These are phyloP conservation scores for Marisa cornuarietis DNA, from an alignment of 1,140 invertebrate genomes.

Conservation along the genomic window DNA sequence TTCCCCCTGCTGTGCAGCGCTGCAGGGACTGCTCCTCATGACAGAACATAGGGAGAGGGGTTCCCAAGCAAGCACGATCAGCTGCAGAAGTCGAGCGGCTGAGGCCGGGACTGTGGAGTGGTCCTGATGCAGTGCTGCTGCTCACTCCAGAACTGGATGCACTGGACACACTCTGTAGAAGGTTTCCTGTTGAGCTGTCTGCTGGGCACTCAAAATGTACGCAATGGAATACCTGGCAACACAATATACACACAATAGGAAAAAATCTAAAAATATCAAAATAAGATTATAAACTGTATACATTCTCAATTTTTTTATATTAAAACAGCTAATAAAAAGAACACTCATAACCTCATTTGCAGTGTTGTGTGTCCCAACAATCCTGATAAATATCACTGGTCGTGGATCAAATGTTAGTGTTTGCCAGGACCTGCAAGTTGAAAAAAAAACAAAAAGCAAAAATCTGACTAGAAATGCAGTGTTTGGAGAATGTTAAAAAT, in stretches of 20 bases:
- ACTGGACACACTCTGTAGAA: slow-evolving; percentile 25
- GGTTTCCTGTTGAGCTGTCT: slow-evolving; percentile 31
- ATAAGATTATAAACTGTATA: no score
- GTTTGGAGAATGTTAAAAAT: neutral
- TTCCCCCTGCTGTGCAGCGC: slow-evolving; percentile 11
- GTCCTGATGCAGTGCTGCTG: slow-evolving; percentile 8
- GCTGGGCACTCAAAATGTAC: slow-evolving; percentile 96
- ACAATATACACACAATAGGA: no score
- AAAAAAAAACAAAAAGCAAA: neutral
- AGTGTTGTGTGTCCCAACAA: slow-evolving; percentile 95
- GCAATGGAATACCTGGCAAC: slow-evolving; percentile 89
- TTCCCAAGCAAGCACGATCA: neutral
- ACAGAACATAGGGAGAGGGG: neutral
- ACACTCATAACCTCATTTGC: slow-evolving; percentile 80
- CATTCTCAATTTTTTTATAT: no score
- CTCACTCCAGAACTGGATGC: neutral
- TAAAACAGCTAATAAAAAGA: no score
- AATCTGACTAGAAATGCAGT: neutral
- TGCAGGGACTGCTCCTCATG: slow-evolving; percentile 16
- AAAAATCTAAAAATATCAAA: no score
- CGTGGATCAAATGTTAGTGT: slow-evolving; percentile 81
- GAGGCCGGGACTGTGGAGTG: slow-evolving; percentile 24
- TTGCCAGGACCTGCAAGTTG: slow-evolving; percentile 78
- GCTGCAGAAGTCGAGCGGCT: neutral
- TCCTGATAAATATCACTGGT: slow-evolving; percentile 92